Evolutionary conservation across 2,888 invertebrate species (phyloP), one percentile per base, ranked within the genome.

Genomic region (Nomada lathburiana): DNA sequence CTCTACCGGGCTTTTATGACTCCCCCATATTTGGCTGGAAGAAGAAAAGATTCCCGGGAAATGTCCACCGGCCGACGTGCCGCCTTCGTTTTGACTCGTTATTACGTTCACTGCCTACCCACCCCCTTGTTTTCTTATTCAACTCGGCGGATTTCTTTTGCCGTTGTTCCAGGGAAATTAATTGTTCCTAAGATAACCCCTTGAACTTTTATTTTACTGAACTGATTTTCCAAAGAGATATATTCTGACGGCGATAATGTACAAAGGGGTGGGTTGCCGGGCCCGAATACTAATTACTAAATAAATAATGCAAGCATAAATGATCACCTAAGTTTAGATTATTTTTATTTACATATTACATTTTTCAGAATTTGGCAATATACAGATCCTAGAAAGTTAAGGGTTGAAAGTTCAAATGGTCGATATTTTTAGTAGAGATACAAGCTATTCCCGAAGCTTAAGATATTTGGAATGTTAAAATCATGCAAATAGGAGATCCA

Each of bases 1-100:
- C 18, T 50, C 13, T 60, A 7, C 60, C 60, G 23, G 63, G 50
- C 76, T 79, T 86, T 88, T 86, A 84, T 55, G 88, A 86, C 65
- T 70, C 60, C 57, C 64, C 68, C 79, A 68, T 81, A 68, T 81
- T 82, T 80, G 29, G 68, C 29, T 11, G 64, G 26, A 64, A n/a
- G 59, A 69, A 82, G 79, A 78, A 79, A 81, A 50, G 77, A 79
- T 69, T 82, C 78, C 53, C n/a, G 64, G 72, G 76, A 76, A 83
- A 82, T 69, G 69, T 62, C 50, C 64, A 20, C 42, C 36, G 36
- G 26, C 47, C 44, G 59, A 73, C 73, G 47, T 23, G 50, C 65
- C 53, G 65, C 26, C 68, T 74, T 62, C 77, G 36, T 60, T 60
- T 73, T 23, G 59, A 74, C 67, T 74, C 67, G 65, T 67, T 65